A percentile compares a stretch with the other conserved stretches of the same genome.
phyloP scores from a whole-genome alignment of 2,888 invertebrate species.

The Panopea generosa region DNA sequence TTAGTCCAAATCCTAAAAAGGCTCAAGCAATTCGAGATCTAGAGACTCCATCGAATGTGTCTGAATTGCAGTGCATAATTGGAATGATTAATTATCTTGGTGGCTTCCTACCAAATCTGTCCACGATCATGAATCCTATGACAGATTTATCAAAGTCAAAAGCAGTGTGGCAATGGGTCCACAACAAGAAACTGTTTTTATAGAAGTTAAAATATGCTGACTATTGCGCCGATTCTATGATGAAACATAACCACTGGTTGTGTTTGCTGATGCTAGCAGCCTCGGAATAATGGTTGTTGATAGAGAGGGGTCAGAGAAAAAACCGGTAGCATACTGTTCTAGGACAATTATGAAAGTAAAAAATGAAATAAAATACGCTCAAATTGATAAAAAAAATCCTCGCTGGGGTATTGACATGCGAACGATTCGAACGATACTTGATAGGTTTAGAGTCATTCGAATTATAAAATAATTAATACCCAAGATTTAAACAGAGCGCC shows the following conservation, averaged over 20 bases:
- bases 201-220: too few relatives aligned
- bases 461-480: constrained; percentile 56
- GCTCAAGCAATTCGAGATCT: too few relatives aligned
- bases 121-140: too few relatives aligned
- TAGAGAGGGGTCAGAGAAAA: constrained; percentile 32
- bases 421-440: constrained; percentile 66
- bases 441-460: too few relatives aligned
- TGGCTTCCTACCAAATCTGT: too few relatives aligned
- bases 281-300: constrained; percentile 65
- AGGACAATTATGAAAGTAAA: constrained; percentile 59
- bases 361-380: constrained; percentile 60
- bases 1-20: too few relatives aligned
- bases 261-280: constrained; percentile 64
- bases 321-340: constrained; percentile 66
- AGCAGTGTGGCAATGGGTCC: too few relatives aligned
- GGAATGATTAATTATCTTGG: too few relatives aligned
- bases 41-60: too few relatives aligned
- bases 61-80: too few relatives aligned
- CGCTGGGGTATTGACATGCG: constrained; percentile 57
- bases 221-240: constrained; percentile 58
- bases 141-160: too few relatives aligned
- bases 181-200: too few relatives aligned
- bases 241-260: constrained; percentile 48
- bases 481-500: constrained; percentile 53
- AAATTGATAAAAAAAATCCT: constrained; percentile 65